A percentile compares a stretch with the other conserved stretches of the same genome.
These are phyloP conservation scores for Caranx ignobilis DNA, from an alignment of 2,113 vertebrate genomes.

Conservation along the genomic window DNA sequence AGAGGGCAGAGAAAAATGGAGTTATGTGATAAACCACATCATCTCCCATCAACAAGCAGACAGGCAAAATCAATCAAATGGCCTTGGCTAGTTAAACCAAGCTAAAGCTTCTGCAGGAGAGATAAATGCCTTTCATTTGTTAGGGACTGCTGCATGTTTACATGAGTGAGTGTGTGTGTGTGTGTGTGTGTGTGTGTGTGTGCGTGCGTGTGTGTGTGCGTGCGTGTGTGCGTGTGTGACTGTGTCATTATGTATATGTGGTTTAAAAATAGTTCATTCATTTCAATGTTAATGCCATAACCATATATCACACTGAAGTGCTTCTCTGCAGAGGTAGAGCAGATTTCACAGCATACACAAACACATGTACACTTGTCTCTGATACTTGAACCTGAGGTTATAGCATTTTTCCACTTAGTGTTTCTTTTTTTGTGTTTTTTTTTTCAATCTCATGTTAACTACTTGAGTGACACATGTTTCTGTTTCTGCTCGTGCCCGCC, in stretches of 20 bases:
- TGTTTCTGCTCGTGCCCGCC: neutral
- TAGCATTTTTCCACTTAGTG: rapidly evolving
- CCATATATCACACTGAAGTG: conserved; percentile 53
- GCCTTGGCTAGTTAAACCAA: conserved; percentile 7
- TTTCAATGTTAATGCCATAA: conserved; percentile 50
- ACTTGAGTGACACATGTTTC: neutral
- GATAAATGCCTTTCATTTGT: conserved; percentile 52
- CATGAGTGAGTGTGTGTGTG: neutral
- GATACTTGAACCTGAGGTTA: neutral
- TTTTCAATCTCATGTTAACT: neutral
- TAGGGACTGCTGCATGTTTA: conserved; percentile 5
- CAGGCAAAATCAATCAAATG: conserved; percentile 16
- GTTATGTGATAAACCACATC: conserved; percentile 37
- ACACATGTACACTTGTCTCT: neutral
- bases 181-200: neutral
- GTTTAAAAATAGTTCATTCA: neutral
- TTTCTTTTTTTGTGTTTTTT: neutral
- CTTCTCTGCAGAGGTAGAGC: conserved; percentile 10
- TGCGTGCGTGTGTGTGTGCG: neutral
- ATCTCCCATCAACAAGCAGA: conserved; percentile 20
- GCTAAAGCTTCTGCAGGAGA: conserved; percentile 11
- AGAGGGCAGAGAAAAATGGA: neutral
- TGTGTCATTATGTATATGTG: no score
- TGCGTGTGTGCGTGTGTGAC: neutral
- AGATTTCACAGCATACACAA: conserved; percentile 18